These are phyloP conservation scores for Xiphophorus couchianus DNA, from an alignment of 2,113 vertebrate genomes.

Conservation along the genomic window DNA sequence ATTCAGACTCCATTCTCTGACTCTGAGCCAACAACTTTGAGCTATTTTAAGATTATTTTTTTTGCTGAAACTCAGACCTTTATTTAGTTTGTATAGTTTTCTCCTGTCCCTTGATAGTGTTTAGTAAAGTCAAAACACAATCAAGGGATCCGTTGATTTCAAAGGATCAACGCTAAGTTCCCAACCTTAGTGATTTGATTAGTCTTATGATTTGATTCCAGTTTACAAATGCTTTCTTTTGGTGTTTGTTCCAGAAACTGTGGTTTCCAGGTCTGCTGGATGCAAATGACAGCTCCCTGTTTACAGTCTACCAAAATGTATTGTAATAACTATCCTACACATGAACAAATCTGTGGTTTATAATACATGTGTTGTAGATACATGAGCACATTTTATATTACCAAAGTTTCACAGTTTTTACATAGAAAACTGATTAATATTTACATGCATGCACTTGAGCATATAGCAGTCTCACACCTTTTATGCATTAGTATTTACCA, in stretches of 20 bases:
- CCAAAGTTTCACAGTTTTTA: not conserved
- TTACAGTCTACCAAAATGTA: not conserved
- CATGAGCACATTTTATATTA: not conserved
- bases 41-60: not conserved
- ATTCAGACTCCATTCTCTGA: conserved; percentile 8
- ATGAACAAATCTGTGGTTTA: no score
- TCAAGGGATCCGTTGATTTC: no score
- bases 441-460: not conserved
- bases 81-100: not conserved
- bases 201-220: not conserved
- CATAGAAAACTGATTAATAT: not conserved
- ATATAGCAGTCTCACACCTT: conserved; percentile 5
- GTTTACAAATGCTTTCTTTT: not conserved
- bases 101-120: not conserved
- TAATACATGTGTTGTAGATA: not conserved
- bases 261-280: conserved; percentile 19
- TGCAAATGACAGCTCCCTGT: conserved; percentile 23
- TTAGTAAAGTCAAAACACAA: not conserved
- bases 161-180: no score
- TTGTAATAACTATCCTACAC: not conserved
- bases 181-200: not conserved
- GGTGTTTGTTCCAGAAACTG: not conserved
- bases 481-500: conserved; percentile 25
- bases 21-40: not conserved
- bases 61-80: no score